Evolutionary conservation across 2,113 vertebrate genomes (phyloP), one percentile per base, ranked within the genome.

Genomic region (Corythornis madagascariensis): DNA sequence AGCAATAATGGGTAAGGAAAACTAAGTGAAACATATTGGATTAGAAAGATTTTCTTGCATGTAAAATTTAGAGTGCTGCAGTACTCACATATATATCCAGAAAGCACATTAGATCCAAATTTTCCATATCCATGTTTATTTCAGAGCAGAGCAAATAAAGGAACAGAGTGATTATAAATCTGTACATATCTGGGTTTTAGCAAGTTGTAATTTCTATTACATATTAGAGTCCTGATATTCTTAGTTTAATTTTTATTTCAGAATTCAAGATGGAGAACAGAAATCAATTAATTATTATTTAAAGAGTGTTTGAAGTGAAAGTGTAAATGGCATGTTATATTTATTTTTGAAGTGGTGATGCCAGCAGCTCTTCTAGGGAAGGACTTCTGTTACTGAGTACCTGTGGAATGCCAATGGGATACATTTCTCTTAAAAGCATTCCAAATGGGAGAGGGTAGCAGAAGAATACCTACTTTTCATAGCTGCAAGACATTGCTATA

Each of bases 321-420:
- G 42, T 24, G 17, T 74, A 22, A 63, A 35, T 43, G 65, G 18
- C 38, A 38, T 38, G 38, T 38, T 78, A 24, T 4, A 55, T 52
- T 47, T 69, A 35, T 52, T 73, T 91, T 91, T 83, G 45, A 85
- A 75, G 47, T 45, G 56, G n/a, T 72, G n/a, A 53, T 79, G 67
- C 64, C 72, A 83, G 67, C 19, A 47, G 19, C 50, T 83, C 31
- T 63, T 81, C 10, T 75, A 64, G 43, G 33, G 16, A 31, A 65
- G 55, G 48, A 9, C 17, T 79, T 4, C 0, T 38, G 33, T 84
- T 77, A 67, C 48, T 0, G 2, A 43, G 35, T 29, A 22, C 13
- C 57, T 85, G 40, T 0, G 0, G 40, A 33, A 82, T 33, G 19
- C 67, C 28, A 56, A 4, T 2, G 4, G 61, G 19, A 52, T 63